Percentiles rank a stretch among this genome's conserved stretches.
Conservation (phyloP, 2,113 vertebrate species). For the Brachionichthys hirsutus region DNA sequence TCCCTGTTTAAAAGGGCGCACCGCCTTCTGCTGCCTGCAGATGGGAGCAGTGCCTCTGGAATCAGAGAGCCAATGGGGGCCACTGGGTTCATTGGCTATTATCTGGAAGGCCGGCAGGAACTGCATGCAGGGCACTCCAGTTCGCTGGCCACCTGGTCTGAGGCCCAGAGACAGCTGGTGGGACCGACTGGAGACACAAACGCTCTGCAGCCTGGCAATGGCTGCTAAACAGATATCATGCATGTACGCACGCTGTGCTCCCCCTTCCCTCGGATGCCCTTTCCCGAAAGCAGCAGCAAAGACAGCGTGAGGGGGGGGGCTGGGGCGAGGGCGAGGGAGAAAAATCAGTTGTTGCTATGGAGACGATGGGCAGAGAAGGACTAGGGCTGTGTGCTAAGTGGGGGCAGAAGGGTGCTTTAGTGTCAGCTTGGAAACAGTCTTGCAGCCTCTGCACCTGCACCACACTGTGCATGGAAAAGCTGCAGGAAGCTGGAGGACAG, state of each 20-base stretch:
- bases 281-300: conserved; percentile 54
- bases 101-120: conserved; percentile 80
- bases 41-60: conserved; percentile 52
- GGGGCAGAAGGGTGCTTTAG: conserved; percentile 56
- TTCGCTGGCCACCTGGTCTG: conserved; percentile 80
- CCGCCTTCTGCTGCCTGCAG: conserved; percentile 60
- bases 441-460: conserved; percentile 76
- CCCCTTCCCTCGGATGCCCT: conserved; percentile 6
- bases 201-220: conserved; percentile 44
- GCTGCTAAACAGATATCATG: conserved; percentile 55
- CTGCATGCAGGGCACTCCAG: conserved; percentile 77
- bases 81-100: conserved; percentile 81
- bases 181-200: conserved; percentile 62
- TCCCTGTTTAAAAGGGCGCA: neutral
- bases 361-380: conserved; percentile 73
- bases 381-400: conserved; percentile 66
- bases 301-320: conserved; percentile 51
- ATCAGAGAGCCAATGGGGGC: conserved; percentile 67
- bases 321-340: conserved; percentile 57
- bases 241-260: conserved; percentile 6
- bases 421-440: conserved; percentile 72
- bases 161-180: conserved; percentile 81
- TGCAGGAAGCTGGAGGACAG: conserved; percentile 1
- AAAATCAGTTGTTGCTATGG: conserved; percentile 77
- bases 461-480: conserved; percentile 71